phyloP scores from a whole-genome alignment of 2,113 vertebrate species.

The Monarcha castaneiventris region DNA sequence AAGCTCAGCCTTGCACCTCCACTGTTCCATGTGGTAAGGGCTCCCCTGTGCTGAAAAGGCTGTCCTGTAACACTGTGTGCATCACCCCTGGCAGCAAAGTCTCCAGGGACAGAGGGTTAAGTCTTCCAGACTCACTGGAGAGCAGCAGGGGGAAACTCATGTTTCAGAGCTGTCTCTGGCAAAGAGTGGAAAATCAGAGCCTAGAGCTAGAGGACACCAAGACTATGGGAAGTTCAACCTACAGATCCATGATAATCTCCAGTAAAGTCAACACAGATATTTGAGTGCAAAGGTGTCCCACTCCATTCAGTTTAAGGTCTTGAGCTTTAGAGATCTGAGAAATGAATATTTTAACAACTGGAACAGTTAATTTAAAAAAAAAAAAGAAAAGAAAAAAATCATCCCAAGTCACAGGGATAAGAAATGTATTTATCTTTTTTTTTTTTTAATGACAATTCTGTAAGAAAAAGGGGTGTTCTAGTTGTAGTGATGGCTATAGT shows the following conservation, averaged over 20 bases:
- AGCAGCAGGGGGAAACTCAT: neutral
- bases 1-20: neutral
- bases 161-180: neutral
- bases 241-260: neutral
- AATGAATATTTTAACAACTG: neutral
- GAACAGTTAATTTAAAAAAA: neutral
- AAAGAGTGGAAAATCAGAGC: neutral
- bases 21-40: fast-evolving
- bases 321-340: neutral
- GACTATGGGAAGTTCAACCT: neutral
- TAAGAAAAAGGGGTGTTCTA: neutral
- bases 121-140: neutral
- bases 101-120: neutral
- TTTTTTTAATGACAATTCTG: neutral
- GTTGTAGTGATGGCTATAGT: neutral
- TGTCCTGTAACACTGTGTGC: neutral
- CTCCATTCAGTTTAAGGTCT: neutral
- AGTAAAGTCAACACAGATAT: neutral
- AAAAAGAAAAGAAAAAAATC: neutral
- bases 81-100: fast-evolving
- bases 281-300: neutral
- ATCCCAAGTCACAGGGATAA: neutral
- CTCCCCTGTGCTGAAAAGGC: neutral
- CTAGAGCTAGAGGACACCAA: neutral
- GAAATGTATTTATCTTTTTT: neutral